Evolutionary conservation across 1,140 invertebrate species (phyloP), one percentile per base, ranked within the genome.

Genomic region (Drosophila nebulosa): DNA sequence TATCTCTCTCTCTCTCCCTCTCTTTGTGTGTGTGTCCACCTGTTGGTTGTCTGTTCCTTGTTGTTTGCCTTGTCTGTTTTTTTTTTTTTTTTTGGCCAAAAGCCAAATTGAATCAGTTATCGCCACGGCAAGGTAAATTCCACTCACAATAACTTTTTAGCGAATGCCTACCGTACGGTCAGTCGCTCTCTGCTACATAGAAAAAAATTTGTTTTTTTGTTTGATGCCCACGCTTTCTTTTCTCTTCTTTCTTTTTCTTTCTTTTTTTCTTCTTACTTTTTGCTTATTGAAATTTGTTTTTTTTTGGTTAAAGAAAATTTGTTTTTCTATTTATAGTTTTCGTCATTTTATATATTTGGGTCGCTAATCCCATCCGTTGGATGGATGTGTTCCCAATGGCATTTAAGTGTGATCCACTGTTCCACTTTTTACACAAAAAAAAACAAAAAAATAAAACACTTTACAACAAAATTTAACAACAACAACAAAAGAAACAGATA

Each of bases 261-360:
- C 56, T 51, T 64, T 53, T 60, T 57, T 69, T 69, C 51, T 64
- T 79, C 60, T 4, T 46, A 27, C 7, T 21, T 57, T 27, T 32
- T 27, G 56, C 36, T 56, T 63, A 36, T 42, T 59, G 30, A 2
- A 26, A 22, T 60, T 21, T 24, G n/a, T 18, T 46, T 32, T 42
- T 32, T 27, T 74, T 61, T 53, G 22, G 9, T 76, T 36, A 10
- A 60, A 62, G 56, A 52, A 67, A 18, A n/a, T n/a, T n/a, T n/a
- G n/a, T n/a, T 58, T 26, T 14, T 72, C 67, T 85, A 86, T 85
- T 86, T 78, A 60, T 85, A 80, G 81, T 42, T 32, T 39, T 24
- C 42, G 66, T 62, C 55, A 64, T 66, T 73, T 69, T 60, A 46
- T 46, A 16, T 46, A 46, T 46, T 46, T 46, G 39, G 39, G 39